Evolutionary conservation across 2,888 invertebrate genomes (phyloP), one percentile per base, ranked within the genome.

Genomic region (Lycocerus yunnanus): DNA sequence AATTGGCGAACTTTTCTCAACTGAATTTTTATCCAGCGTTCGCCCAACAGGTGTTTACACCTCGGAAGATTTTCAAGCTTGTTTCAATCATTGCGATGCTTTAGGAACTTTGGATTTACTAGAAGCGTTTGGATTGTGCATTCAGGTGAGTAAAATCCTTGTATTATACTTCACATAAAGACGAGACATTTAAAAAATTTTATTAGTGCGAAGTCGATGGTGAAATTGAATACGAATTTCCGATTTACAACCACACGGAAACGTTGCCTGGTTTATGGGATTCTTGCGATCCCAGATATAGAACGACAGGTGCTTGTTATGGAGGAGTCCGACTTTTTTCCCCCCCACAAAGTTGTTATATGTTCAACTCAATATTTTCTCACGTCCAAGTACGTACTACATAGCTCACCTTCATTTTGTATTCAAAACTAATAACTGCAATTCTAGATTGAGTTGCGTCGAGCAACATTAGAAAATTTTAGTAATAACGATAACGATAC

Each of bases 201-300:
- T 13, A 67, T 59, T 86, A 91, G 89, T 92, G 92, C 84, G 92
- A 93, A 80, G 90, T 91, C 27, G 93, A 92, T 73, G 92, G 91
- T 2, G 93, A 93, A 81, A 87, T 92, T 13, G 93, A 93, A 81
- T 94, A 92, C 84, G 94, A 94, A 86, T 93, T 94, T 83, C 93
- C 94, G 0, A 91, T 92, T 81, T 91, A 93, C 83, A 91, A 91
- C 83, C 88, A 92, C 77, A 89, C 91, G 4, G 92, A 93, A 84
- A 90, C 91, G 4, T 84, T 92, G 16, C 90, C 90, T 24, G 92
- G 92, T n/a, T 85, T 93, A 21, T 93, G 93, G 93, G 91, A 92
- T 82, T 87, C 89, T 43, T 88, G 88, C 79, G 89, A 90, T 83
- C 86, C 88, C 3, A 86, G 89, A 58, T 89, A 89, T 79, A 82